Conservation (phyloP, 2,113 vertebrate genomes). For the Lycaon pictus region DNA sequence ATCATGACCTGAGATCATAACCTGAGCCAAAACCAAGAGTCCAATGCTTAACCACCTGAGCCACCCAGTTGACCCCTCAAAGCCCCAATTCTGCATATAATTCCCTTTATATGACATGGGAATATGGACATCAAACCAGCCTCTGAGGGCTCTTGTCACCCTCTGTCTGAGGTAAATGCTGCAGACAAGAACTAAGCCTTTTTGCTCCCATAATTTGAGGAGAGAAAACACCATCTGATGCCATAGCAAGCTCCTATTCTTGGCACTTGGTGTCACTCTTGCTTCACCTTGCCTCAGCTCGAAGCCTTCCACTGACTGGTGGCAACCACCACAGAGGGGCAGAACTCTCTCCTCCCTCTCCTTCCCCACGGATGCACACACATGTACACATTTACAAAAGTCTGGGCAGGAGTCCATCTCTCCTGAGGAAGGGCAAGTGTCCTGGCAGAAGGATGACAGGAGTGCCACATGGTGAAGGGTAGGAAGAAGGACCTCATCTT, state of each 20-base stretch:
- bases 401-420: background rate
- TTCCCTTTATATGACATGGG: too few relatives aligned
- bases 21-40: background rate
- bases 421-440: background rate
- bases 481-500: background rate
- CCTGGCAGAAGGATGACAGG: background rate
- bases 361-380: fast-evolving
- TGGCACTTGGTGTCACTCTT: slow-evolving; percentile 5
- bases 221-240: background rate
- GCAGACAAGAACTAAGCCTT: fast-evolving
- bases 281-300: background rate
- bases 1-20: background rate
- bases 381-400: fast-evolving
- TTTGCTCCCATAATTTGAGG: background rate
- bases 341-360: background rate
- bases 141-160: background rate
- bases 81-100: background rate
- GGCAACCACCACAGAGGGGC: background rate
- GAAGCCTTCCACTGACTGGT: background rate
- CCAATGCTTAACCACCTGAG: background rate
- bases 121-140: fast-evolving
- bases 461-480: fast-evolving
- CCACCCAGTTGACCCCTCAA: background rate
- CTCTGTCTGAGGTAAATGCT: fast-evolving
- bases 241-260: background rate